Conservation (phyloP, 1,140 invertebrate species). For the Rhopalosiphum maidis region DNA sequence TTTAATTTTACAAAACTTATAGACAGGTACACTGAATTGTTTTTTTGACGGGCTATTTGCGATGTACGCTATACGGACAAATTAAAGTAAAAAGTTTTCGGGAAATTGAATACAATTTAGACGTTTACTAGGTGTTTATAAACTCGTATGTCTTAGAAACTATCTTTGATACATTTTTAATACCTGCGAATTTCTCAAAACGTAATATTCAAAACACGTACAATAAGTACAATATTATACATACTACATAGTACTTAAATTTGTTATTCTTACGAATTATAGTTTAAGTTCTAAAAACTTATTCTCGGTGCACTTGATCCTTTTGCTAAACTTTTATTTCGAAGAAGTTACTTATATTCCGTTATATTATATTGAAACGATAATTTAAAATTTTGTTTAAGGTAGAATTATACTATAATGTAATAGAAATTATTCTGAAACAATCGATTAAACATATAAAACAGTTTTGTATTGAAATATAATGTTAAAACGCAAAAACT, state of each 20-base stretch:
- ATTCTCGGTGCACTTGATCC: neutral
- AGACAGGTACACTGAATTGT: neutral
- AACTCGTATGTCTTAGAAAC: neutral
- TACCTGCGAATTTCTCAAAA: neutral
- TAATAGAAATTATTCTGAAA: neutral
- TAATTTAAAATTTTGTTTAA: conserved; percentile 7
- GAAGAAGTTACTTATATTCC: neutral
- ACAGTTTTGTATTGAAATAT: neutral
- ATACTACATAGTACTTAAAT: neutral
- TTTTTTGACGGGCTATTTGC: neutral
- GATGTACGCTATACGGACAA: neutral
- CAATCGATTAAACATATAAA: neutral
- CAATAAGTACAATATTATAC: neutral
- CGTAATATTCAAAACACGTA: neutral
- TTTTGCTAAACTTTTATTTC: neutral
- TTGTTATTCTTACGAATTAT: neutral
- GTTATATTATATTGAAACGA: neutral
- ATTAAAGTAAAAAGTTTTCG: neutral
- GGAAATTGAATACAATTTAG: neutral
- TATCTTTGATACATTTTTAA: neutral
- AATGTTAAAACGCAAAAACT: neutral
- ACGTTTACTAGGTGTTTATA: neutral
- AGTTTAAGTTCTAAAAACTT: neutral
- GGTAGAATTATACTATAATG: neutral
- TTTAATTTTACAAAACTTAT: neutral